Evolutionary conservation across 2,888 invertebrate species (phyloP).

Genomic region (Oxyscelio sp.): DNA sequence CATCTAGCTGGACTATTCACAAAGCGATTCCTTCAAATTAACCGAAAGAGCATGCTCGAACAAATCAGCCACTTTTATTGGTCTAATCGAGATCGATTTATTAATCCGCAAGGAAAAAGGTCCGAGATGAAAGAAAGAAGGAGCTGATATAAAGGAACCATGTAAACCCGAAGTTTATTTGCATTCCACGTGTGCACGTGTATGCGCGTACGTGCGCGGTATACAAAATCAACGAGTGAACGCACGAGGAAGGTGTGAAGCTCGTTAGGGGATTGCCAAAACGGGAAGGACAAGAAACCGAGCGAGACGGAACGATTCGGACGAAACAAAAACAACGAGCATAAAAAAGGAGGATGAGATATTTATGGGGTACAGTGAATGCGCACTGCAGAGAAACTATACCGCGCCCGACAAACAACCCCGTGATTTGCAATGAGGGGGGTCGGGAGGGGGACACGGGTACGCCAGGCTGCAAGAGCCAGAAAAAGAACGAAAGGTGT

Average conservation of each 20-base stretch:
- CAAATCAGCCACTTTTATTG: conserved; percentile 44
- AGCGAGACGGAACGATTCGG: conserved; percentile 50
- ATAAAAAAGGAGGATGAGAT: conserved; percentile 53
- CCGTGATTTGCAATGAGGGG: conserved; percentile 59
- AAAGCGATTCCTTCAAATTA: background rate
- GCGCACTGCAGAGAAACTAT: conserved; percentile 49
- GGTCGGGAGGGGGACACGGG: background rate
- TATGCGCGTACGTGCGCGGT: conserved; percentile 56
- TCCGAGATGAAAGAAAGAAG: conserved; percentile 34
- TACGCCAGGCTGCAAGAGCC: conserved; percentile 29
- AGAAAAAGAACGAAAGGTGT: conserved; percentile 25
- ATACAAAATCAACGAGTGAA: conserved; percentile 48
- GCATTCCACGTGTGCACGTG: conserved; percentile 56
- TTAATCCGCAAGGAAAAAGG: conserved; percentile 44
- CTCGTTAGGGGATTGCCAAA: conserved; percentile 64
- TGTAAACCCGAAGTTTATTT: conserved; percentile 67
- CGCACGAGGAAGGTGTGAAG: conserved; percentile 63
- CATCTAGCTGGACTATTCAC: background rate
- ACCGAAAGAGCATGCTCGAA: conserved; percentile 20
- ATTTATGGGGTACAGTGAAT: conserved; percentile 60
- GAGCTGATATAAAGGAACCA: conserved; percentile 55
- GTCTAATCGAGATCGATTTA: conserved; percentile 59
- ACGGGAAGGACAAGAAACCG: conserved; percentile 58
- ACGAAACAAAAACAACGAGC: conserved; percentile 35
- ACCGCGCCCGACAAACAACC: conserved; percentile 54